These are phyloP conservation scores for Lingula anatina DNA, from an alignment of 2,888 invertebrate species.

Conservation along the genomic window DNA sequence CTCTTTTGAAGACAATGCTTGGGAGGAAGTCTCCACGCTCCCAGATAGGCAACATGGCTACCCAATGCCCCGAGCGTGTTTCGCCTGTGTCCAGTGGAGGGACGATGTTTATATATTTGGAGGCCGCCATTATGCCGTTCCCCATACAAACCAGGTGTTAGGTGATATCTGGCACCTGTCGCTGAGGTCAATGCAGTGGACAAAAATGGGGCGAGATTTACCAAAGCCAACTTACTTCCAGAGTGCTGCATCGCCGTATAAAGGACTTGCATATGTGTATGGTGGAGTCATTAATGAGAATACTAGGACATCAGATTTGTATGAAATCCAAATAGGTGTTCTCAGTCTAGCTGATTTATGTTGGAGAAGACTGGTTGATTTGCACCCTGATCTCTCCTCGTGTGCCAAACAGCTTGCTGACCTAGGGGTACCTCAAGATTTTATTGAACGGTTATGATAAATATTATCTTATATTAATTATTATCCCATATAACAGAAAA, in stretches of 20 bases:
- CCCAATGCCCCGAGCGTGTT: conserved; percentile 19
- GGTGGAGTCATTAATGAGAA: conserved; percentile 44
- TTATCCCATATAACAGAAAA: too few relatives aligned
- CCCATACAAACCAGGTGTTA: too few relatives aligned
- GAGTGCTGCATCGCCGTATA: conserved; percentile 68
- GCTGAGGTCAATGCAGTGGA: conserved; percentile 71
- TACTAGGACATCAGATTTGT: conserved; percentile 66
- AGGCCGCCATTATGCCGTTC: conserved; percentile 56
- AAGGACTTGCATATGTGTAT: conserved; percentile 47
- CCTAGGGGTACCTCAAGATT: too few relatives aligned
- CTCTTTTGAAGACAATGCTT: conserved; percentile 15
- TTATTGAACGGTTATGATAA: too few relatives aligned
- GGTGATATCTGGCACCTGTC: conserved; percentile 84
- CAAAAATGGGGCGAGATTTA: conserved; percentile 63
- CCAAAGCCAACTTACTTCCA: conserved; percentile 81
- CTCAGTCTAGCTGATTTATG: too few relatives aligned
- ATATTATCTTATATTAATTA: too few relatives aligned
- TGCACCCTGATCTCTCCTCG: too few relatives aligned
- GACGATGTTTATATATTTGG: conserved; percentile 71
- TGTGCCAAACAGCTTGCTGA: too few relatives aligned
- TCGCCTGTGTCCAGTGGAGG: conserved; percentile 19
- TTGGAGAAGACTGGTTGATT: too few relatives aligned
- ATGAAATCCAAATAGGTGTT: conserved; percentile 70
- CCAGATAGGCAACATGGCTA: conserved; percentile 15
- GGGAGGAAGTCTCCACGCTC: conserved; percentile 12